Evolutionary conservation across 2,113 vertebrate species (phyloP).

Genomic region (Odontophorus gujanensis): DNA sequence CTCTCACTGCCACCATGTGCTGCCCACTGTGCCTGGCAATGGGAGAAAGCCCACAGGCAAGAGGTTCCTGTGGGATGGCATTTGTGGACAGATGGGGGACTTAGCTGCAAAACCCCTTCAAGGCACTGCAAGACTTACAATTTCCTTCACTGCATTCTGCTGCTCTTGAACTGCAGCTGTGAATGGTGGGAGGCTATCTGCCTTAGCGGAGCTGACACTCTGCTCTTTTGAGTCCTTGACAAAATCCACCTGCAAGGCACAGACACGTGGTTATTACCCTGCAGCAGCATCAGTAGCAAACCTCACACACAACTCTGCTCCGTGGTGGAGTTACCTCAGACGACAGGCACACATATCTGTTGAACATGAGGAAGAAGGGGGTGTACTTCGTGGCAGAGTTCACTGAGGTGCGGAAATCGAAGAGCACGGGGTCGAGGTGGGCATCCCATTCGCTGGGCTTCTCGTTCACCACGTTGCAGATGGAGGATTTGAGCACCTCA

Average conservation of each 20-base stretch:
- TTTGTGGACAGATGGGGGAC: not conserved
- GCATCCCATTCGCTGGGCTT: constrained; percentile 86
- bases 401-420: constrained; percentile 83
- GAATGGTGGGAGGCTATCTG: constrained; percentile 57
- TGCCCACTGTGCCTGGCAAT: not conserved
- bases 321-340: constrained; percentile 47
- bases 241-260: constrained; percentile 71
- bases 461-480: constrained; percentile 81
- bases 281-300: accelerated
- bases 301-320: not conserved
- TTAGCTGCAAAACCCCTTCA: not conserved
- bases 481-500: constrained; percentile 79
- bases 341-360: constrained; percentile 79
- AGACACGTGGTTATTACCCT: not conserved
- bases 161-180: constrained; percentile 80
- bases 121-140: constrained; percentile 75
- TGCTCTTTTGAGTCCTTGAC: constrained; percentile 72
- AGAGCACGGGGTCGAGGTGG: constrained; percentile 84
- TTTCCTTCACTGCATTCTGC: constrained; percentile 82
- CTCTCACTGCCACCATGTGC: accelerated
- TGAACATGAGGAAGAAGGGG: constrained; percentile 90
- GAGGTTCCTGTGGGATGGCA: not conserved
- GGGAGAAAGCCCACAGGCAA: not conserved
- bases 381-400: constrained; percentile 85
- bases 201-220: constrained; percentile 55